A percentile compares a stretch with the other conserved stretches of the same genome.
Conservation (phyloP, 2,797 vertebrate species). For the Acanthiza pusilla region DNA sequence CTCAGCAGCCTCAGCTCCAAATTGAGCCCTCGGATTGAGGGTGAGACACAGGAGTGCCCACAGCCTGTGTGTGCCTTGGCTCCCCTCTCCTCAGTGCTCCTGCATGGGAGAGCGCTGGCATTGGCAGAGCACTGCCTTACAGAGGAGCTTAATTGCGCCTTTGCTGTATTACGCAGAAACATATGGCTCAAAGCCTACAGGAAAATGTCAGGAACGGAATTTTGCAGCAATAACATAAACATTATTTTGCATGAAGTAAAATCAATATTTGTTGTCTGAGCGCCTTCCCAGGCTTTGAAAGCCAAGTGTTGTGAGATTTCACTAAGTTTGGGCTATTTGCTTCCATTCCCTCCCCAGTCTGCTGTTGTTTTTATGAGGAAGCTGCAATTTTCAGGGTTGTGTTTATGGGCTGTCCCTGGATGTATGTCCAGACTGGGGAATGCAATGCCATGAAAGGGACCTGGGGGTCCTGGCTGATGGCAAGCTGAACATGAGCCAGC, state of each 20-base stretch:
- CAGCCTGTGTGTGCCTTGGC: slow-evolving; percentile 4
- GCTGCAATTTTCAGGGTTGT: not conserved
- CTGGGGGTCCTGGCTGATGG: accelerated
- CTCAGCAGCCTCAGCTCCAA: slow-evolving; percentile 13
- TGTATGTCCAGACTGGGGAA: not conserved
- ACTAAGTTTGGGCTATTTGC: not conserved
- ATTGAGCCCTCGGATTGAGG: not conserved
- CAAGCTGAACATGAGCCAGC: not conserved
- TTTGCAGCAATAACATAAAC: not conserved
- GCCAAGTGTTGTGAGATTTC: not conserved
- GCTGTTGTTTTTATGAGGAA: not conserved
- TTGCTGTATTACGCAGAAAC: slow-evolving; percentile 31
- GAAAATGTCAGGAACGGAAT: not conserved
- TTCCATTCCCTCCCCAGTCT: not conserved
- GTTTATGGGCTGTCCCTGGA: not conserved
- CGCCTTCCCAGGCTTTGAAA: not conserved
- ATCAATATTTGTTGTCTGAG: not conserved
- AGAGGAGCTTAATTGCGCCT: slow-evolving; percentile 36
- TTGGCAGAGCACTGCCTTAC: not conserved
- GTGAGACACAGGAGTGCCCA: not conserved
- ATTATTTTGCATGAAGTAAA: not conserved
- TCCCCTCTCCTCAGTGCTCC: not conserved
- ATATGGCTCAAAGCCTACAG: slow-evolving; percentile 46
- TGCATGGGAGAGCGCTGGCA: not conserved
- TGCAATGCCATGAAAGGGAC: not conserved